phyloP scores from a whole-genome alignment of 2,113 vertebrate species.

The Ancistrus triradiatus region DNA sequence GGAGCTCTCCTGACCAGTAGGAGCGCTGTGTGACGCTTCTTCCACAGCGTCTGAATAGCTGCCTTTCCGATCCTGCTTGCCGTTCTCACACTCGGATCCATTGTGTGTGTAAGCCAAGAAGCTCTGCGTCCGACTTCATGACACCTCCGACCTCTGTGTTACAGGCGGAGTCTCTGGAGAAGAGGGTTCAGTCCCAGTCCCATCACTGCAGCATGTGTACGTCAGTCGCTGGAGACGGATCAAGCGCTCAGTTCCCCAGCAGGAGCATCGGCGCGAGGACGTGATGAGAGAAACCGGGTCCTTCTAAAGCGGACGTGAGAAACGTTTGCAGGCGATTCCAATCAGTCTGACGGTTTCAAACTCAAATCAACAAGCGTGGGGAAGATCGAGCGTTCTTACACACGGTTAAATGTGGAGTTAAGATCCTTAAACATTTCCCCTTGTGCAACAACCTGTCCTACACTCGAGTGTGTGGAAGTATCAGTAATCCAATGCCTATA shows the following conservation, averaged over 20 bases:
- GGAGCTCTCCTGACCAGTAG: too few relatives aligned
- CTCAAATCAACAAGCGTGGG: neutral
- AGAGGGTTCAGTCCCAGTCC: neutral
- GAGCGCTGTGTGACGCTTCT: too few relatives aligned
- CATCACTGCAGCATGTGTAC: neutral
- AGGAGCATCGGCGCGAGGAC: neutral
- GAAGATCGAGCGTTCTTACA: neutral
- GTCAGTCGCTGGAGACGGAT: neutral
- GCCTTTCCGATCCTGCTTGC: neutral
- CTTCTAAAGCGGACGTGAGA: neutral
- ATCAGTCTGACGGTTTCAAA: neutral
- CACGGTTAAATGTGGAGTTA: conserved; percentile 30
- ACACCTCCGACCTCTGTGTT: conserved; percentile 26
- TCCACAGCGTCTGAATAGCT: neutral
- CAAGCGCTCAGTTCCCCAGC: neutral
- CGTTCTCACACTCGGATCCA: conserved; percentile 27
- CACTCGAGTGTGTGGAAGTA: neutral
- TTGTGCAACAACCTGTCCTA: conserved; percentile 8
- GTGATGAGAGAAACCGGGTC: neutral
- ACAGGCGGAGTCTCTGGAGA: conserved; percentile 8
- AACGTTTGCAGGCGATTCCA: neutral
- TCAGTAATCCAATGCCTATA: too few relatives aligned
- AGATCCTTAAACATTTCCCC: conserved; percentile 32
- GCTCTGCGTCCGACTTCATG: conserved; percentile 14
- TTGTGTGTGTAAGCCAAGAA: conserved; percentile 23